Percentiles rank a stretch among this genome's conserved stretches.
phyloP scores from a whole-genome alignment of 1,140 invertebrate species.

The Drosophila suzukii region DNA sequence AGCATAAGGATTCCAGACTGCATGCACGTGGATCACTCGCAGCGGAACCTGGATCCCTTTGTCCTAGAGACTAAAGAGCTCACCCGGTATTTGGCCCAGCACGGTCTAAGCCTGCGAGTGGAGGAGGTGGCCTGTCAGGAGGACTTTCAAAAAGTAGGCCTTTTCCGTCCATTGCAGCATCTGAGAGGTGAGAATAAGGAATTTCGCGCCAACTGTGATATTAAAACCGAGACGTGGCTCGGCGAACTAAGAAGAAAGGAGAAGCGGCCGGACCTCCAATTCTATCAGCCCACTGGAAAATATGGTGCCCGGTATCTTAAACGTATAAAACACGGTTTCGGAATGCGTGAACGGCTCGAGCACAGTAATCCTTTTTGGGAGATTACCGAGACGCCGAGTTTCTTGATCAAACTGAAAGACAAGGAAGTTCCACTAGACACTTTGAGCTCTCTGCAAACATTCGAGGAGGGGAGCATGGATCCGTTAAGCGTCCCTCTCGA shows the following conservation, averaged over 20 bases:
- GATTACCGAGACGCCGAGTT: conserved; percentile 22
- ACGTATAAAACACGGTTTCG: background rate
- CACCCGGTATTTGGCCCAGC: conserved; percentile 22
- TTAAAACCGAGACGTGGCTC: conserved; percentile 45
- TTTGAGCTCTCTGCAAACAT: conserved; percentile 50
- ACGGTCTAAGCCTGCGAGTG: conserved; percentile 30
- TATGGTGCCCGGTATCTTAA: conserved; percentile 46
- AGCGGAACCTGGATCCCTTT: conserved; percentile 61
- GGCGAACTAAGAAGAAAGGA: conserved; percentile 25
- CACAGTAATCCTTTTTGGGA: conserved; percentile 47
- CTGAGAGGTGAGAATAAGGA: conserved; percentile 1
- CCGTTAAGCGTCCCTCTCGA: conserved; percentile 46
- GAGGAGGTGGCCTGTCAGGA: conserved; percentile 41
- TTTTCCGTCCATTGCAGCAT: conserved; percentile 33
- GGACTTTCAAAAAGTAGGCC: conserved; percentile 44
- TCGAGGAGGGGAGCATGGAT: conserved; percentile 59
- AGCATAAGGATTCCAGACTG: conserved; percentile 53
- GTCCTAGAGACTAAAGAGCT: conserved; percentile 43
- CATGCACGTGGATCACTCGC: conserved; percentile 66
- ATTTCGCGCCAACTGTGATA: conserved; percentile 54
- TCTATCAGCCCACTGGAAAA: conserved; percentile 25
- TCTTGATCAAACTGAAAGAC: conserved; percentile 32
- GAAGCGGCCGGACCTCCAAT: conserved; percentile 46
- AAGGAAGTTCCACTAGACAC: conserved; percentile 31
- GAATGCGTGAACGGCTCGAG: conserved; percentile 24